Conservation (phyloP, 2,797 vertebrate species). For the Anisognathus igniventris region DNA sequence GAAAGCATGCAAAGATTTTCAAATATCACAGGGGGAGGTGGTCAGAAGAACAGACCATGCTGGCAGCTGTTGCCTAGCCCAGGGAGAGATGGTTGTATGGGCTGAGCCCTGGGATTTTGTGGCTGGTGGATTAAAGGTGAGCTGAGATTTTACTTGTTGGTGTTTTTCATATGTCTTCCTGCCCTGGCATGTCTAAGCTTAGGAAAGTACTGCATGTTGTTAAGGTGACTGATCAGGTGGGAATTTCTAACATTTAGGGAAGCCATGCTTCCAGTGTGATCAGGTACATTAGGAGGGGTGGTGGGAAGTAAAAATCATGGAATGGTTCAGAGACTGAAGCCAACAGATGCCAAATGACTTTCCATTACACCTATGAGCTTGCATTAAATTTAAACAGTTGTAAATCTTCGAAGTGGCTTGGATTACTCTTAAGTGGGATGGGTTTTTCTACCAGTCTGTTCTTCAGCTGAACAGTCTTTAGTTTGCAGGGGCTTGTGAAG, state of each 20-base stretch:
- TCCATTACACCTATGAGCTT: neutral
- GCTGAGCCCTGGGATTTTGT: neutral
- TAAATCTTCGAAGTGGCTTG: neutral
- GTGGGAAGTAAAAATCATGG: neutral
- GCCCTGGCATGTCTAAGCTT: neutral
- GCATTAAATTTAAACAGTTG: neutral
- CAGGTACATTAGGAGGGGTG: rapidly evolving
- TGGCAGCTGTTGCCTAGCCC: neutral
- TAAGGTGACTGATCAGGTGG: neutral
- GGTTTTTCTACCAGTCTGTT: neutral
- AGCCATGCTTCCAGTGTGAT: neutral
- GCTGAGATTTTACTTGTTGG: neutral
- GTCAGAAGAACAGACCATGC: neutral
- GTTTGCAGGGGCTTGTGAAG: neutral
- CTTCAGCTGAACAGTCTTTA: neutral
- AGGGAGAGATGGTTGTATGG: neutral
- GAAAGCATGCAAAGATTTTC: neutral
- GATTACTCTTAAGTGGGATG: neutral
- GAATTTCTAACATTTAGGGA: neutral
- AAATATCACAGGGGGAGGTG: neutral
- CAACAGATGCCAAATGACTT: neutral
- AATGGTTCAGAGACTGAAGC: neutral
- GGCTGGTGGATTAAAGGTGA: neutral
- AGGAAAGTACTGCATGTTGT: rapidly evolving
- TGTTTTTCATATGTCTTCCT: neutral